Evolutionary conservation across 2,888 invertebrate species (phyloP), one percentile per base, ranked within the genome.

Genomic region (Eupithecia pulchellata): DNA sequence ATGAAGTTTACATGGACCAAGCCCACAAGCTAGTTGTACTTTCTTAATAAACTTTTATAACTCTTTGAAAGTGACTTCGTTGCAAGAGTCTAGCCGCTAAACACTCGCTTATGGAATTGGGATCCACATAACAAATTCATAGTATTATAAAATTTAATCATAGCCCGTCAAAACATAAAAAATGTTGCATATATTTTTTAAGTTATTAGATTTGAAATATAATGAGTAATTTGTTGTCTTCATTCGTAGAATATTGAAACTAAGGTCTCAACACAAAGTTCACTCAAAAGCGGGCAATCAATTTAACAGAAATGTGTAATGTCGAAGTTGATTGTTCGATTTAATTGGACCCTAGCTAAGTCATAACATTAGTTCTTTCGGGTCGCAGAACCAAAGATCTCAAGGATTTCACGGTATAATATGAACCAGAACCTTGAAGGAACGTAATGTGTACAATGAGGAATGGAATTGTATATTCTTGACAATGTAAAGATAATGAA

Each of bases 211-310:
- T 52, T 52, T 52, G 3, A 25, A 47, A 47, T 52, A 52, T 20
- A 25, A 5, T 32, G 4, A 32, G 47, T 47, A 47, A 20, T 47
- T 47, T 6, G 52, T 4, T 52, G 52, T 13, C 52, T 25, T 25
- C 52, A 52, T 52, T 52, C 52, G 52, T 52, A 25, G 52, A 52
- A 52, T 52, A 52, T 52, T 52, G 1, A 52, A 52, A 52, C 25
- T 25, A 25, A n/a, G 25, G 13, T 20, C 52, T 52, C 25, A 52
- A 52, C 20, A 52, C 4, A 52, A 52, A 52, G 11, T 13, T 52
- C 20, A 25, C 11, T 52, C 52, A 52, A 52, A 52, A 52, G 8
- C 11, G 25, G 13, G 1, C 52, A 25, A 52, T 52, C 20, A 52
- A 52, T 52, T 25, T 11, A 25, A 11, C 13, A 25, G 47, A 47